Evolutionary conservation across 1,140 invertebrate genomes (phyloP), one percentile per base, ranked within the genome.

Genomic region (Trichonephila inaurata): DNA sequence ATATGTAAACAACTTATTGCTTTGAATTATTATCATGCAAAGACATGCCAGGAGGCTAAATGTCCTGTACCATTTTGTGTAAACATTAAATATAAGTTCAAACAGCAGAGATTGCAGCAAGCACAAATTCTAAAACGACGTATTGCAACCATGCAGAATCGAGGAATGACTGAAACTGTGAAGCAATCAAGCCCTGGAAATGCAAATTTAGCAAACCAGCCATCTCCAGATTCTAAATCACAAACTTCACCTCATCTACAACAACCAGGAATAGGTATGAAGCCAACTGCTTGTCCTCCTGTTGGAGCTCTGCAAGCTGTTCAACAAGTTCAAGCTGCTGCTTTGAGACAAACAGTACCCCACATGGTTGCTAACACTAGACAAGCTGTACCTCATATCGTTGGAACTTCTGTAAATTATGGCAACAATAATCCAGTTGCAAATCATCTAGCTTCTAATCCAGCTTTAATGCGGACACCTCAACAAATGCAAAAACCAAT

Each of bases 1-100:
- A 99, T 99, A 95, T 99, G 99, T 96, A 99, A 99, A 96, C 99
- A 99, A 95, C 97, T 99, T 61, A 99, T 99, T 95, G 99, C 99
- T 8, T 96, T 99, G 28, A 99, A 99, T 95, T 99, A 98, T 96
- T 99, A 99, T 96, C 99, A 99, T 96, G 99, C 99, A 14, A 99
- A 99, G 96, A 98, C 99, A 96, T 99, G 99, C 96, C 97, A 97
- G 85, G 98, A 99, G 96, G 97, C 97, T 69, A 99, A 99, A 96
- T 99, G 99, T 97, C 97, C 98, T 93, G 99, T 99, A 95, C 99
- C 99, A 95, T 99, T 99, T 97, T 99, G 99, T 97, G 97, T 97
- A 94, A 99, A 99, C 96, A 99, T 99, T 95, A 99, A 99, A 96
- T 98, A 99, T 95, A 99, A 99, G 96, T 96, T 99, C 94, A 98